Conservation (phyloP, 2,888 invertebrate species). For the Lasioglossum vierecki region DNA sequence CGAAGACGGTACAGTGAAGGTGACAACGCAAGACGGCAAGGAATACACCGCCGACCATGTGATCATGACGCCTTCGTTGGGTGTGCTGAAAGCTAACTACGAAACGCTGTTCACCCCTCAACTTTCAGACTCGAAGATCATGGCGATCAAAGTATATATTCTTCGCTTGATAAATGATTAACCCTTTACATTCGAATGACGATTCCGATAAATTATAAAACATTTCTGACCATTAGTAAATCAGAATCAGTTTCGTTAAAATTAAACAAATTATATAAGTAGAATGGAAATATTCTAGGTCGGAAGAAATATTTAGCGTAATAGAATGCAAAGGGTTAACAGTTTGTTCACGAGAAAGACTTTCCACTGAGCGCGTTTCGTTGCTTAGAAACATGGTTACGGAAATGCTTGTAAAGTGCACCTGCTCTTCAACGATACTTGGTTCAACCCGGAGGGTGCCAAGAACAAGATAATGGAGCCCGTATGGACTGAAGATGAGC, state of each 20-base stretch:
- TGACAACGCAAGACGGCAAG: conserved; percentile 84
- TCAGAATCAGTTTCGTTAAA: too few relatives aligned
- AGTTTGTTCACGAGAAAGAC: background rate
- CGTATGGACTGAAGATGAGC: conserved; percentile 86
- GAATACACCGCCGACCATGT: conserved; percentile 87
- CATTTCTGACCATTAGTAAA: too few relatives aligned
- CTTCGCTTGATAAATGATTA: background rate
- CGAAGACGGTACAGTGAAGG: conserved; percentile 54
- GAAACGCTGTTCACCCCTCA: conserved; percentile 85
- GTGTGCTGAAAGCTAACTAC: conserved; percentile 87
- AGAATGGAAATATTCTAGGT: background rate
- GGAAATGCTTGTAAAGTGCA: conserved; percentile 89
- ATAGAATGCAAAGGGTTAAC: background rate
- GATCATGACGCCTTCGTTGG: conserved; percentile 89
- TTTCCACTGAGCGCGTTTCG: background rate
- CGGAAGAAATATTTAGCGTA: background rate
- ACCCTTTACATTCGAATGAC: background rate
- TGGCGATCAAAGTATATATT: conserved; percentile 84
- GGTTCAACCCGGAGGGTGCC: conserved; percentile 83
- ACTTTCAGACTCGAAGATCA: conserved; percentile 85
- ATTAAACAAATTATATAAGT: too few relatives aligned
- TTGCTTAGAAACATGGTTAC: conserved; percentile 85
- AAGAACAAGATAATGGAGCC: conserved; percentile 82
- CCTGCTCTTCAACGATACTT: conserved; percentile 86
- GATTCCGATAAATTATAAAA: too few relatives aligned